These are phyloP conservation scores for Telenomus remus DNA, from an alignment of 1,140 invertebrate species.

Conservation along the genomic window DNA sequence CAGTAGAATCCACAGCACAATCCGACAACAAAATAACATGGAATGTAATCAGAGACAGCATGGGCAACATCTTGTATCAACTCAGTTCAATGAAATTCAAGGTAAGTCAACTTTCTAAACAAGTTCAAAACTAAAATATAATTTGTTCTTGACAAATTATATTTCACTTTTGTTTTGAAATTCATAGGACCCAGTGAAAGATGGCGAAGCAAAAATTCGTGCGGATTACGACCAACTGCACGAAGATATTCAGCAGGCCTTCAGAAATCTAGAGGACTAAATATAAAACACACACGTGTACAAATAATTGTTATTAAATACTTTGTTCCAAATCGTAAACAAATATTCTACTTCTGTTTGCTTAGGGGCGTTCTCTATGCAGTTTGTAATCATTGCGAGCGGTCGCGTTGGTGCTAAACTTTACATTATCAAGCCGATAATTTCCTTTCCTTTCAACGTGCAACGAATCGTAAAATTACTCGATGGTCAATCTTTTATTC, in stretches of 20 bases:
- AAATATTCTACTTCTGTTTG: slow-evolving; percentile 60
- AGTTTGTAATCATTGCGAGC: slow-evolving; percentile 28
- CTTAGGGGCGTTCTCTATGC: slow-evolving; percentile 68
- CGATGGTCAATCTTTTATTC: neutral
- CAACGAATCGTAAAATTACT: slow-evolving; percentile 32
- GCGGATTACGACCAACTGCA: slow-evolving; percentile 96
- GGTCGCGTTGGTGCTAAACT: slow-evolving; percentile 52
- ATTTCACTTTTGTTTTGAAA: neutral
- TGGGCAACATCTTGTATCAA: slow-evolving; percentile 97
- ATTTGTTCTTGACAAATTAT: neutral
- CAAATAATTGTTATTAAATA: slow-evolving; percentile 50
- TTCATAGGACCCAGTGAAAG: slow-evolving; percentile 94
- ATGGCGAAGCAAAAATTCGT: slow-evolving; percentile 97
- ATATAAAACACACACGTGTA: slow-evolving; percentile 33
- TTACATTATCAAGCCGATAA: slow-evolving; percentile 19
- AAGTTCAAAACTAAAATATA: neutral
- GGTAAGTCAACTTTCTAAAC: slow-evolving; percentile 77
- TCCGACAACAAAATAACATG: slow-evolving; percentile 99
- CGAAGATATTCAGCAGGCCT: slow-evolving; percentile 96
- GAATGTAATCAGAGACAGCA: slow-evolving; percentile 96
- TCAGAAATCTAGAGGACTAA: slow-evolving; percentile 99
- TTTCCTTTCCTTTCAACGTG: slow-evolving; percentile 2
- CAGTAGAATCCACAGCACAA: slow-evolving; percentile 98
- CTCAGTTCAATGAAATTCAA: slow-evolving; percentile 99
- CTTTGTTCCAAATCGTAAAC: slow-evolving; percentile 41